A percentile compares a stretch with the other conserved stretches of the same genome.
Conservation (phyloP, 2,888 invertebrate species). For the Lamellibrachia columna region DNA sequence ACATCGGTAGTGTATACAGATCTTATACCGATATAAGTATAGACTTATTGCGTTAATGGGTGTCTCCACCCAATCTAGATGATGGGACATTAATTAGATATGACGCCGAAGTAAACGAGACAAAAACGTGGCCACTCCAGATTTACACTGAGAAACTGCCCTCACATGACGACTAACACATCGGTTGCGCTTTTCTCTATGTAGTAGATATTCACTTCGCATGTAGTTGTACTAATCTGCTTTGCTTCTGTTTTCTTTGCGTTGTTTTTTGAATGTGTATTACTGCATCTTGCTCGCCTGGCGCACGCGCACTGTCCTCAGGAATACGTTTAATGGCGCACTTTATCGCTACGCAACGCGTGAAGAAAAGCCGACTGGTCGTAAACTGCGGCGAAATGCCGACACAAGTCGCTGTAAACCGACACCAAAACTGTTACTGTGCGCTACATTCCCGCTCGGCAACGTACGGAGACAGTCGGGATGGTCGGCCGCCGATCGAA, state of each 20-base stretch:
- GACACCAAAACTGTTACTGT: neutral
- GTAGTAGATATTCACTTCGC: neutral
- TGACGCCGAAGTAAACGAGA: too few relatives aligned
- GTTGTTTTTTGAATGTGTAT: neutral
- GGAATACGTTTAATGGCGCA: neutral
- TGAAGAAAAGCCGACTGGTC: neutral
- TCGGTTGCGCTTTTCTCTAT: neutral
- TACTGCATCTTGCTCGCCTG: neutral
- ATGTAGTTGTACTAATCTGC: neutral
- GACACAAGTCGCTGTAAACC: neutral
- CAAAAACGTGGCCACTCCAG: neutral
- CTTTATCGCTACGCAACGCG: neutral
- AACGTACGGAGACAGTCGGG: neutral
- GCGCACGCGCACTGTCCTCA: neutral
- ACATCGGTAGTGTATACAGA: too few relatives aligned
- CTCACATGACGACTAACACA: neutral
- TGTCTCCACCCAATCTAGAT: too few relatives aligned
- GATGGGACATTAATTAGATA: too few relatives aligned
- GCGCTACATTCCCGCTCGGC: neutral
- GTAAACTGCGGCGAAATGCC: neutral
- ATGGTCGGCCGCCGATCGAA: neutral
- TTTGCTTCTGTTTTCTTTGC: conserved; percentile 1
- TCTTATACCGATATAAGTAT: too few relatives aligned
- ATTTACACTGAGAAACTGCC: neutral
- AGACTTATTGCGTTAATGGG: too few relatives aligned